Base-by-base conservation (phyloP, 1,140 invertebrate genomes). In the Apolygus lucorum region DNA sequence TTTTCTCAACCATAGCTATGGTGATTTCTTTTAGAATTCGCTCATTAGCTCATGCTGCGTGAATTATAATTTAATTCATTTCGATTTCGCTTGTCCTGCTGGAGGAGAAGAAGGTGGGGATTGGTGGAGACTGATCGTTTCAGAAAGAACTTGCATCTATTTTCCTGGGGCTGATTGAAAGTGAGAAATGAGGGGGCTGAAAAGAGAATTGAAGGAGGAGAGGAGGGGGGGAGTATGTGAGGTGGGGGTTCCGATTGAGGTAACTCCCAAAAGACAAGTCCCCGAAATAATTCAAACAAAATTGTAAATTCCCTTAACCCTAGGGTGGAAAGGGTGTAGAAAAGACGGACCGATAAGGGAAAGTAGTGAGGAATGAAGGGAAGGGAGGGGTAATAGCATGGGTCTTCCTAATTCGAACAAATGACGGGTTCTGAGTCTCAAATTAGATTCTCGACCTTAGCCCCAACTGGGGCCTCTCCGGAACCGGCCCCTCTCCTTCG, bases 331-430 rank as follows among this genome's bases (percentile, higher is more conserved):
- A 59, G 54, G 13, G 54, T 42, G 34, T n/a, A n/a, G n/a, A n/a
- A n/a, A n/a, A 49, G 34, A 49, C 17, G 34, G 8, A 24, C 1
- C 4, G 68, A 27, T 22, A 42, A 17, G 52, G 22, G 26, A 64
- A 21, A 49, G 54, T 11, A 13, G 28, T 21, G 21, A 27, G 24
- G 49, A 28, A 22, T 26, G 26, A 52, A 11, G 21, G 21, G 54
- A 24, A 67, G 69, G 34, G 29, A 64, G 65, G 52, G 65, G 52
- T 49, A 68, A 52, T 63, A 70, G 70, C 72, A 65, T 65, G 67
- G 54, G 69, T 69, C 68, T 69, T 42, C 63, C 71, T 74, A 74
- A 74, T 74, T 74, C 71, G 73, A 72, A 74, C 73, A 74, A 74
- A 74, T 74, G 73, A 74, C 73, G 71, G 52, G 49, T n/a, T 65